These are phyloP conservation scores for Hartigia nigra DNA, from an alignment of 2,888 invertebrate species.

Conservation along the genomic window DNA sequence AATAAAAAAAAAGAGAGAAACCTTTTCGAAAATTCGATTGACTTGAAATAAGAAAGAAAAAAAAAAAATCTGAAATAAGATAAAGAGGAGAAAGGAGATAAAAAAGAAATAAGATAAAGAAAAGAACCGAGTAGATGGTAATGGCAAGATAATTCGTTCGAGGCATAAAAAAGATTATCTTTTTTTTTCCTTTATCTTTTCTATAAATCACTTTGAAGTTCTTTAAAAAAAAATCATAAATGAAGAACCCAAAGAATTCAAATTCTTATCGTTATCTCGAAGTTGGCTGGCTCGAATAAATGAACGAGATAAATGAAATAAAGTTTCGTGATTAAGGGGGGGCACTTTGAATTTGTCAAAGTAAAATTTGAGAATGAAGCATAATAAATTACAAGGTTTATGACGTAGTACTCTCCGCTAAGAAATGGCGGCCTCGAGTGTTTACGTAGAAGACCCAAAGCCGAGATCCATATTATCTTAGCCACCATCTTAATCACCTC, in stretches of 20 bases:
- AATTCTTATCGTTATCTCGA: neutral
- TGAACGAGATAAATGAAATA: neutral
- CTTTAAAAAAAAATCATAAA: neutral
- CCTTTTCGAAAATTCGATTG: neutral
- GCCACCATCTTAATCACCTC: conserved; percentile 22
- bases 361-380: neutral
- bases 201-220: neutral
- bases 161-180: neutral
- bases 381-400: neutral
- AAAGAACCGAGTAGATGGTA: neutral
- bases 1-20: neutral
- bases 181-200: neutral
- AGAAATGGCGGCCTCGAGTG: neutral
- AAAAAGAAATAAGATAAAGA: neutral
- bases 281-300: neutral
- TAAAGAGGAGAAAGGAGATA: neutral
- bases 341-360: neutral
- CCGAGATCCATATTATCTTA: conserved; percentile 21
- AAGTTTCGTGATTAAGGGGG: neutral
- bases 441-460: conserved; percentile 16
- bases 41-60: neutral
- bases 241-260: neutral
- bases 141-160: neutral
- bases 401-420: neutral
- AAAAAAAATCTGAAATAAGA: neutral